Conservation (phyloP, 2,797 vertebrate species). For the Onychomys arenicola region DNA sequence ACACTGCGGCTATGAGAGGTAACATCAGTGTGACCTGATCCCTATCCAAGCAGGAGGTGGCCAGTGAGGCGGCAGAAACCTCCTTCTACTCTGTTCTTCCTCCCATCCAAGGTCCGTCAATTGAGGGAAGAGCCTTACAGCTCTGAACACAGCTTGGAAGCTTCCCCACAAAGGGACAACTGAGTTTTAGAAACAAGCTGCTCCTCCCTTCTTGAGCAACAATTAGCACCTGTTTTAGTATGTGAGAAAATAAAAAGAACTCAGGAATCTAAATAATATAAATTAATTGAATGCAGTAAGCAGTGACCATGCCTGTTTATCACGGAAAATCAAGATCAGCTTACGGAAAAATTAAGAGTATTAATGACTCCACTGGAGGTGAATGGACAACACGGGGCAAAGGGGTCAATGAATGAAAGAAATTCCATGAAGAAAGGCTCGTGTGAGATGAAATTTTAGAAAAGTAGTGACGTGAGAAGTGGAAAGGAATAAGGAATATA, state of each 20-base stretch:
- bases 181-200: not conserved
- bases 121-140: not conserved
- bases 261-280: conserved; percentile 48
- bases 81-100: not conserved
- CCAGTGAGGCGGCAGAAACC: not conserved
- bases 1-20: not conserved
- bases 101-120: not conserved
- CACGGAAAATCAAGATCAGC: conserved; percentile 15
- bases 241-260: not conserved
- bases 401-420: not conserved
- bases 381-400: not conserved
- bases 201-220: conserved; percentile 37
- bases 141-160: not conserved
- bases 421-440: not conserved
- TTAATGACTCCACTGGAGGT: not conserved
- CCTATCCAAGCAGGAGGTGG: not conserved
- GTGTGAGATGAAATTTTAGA: not conserved
- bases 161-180: not conserved
- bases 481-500: not conserved
- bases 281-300: conserved; percentile 36
- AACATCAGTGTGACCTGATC: not conserved
- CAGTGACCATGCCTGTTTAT: not conserved
- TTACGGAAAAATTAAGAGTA: not conserved
- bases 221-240: conserved; percentile 15
- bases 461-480: conserved; percentile 2